Evolutionary conservation across 2,797 vertebrate species (phyloP).

Genomic region (Poecile montanus): DNA sequence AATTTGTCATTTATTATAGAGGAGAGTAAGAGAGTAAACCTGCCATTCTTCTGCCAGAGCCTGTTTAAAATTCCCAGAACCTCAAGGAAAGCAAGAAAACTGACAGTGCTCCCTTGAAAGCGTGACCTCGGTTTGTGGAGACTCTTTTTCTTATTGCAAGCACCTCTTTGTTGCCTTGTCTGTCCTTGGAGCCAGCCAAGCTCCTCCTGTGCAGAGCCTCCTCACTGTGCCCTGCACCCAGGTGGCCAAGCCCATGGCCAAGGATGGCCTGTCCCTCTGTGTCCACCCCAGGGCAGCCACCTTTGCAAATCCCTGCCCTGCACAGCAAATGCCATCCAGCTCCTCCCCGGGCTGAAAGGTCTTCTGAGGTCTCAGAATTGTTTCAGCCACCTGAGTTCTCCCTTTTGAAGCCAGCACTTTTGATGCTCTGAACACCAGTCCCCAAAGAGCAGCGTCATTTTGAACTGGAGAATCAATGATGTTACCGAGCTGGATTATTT

Average conservation of each 20-base stretch:
- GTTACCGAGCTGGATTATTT: conserved; percentile 40
- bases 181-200: background rate
- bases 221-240: background rate
- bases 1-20: background rate
- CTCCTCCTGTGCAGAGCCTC: background rate
- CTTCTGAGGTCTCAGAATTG: conserved; percentile 5
- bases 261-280: background rate
- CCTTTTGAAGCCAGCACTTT: conserved; percentile 42
- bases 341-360: conserved; percentile 7
- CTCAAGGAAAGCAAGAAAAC: background rate
- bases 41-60: background rate
- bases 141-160: background rate
- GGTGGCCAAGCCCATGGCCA: background rate
- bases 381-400: conserved; percentile 44
- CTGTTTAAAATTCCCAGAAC: background rate
- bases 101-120: background rate
- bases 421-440: conserved; percentile 46
- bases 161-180: background rate
- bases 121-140: rapidly evolving
- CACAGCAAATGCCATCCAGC: conserved; percentile 1
- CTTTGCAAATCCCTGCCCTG: background rate
- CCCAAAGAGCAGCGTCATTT: conserved; percentile 28
- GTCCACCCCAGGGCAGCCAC: background rate
- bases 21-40: background rate
- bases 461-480: conserved; percentile 53